Evolutionary conservation across 2,113 vertebrate species (phyloP), one percentile per base, ranked within the genome.

Genomic region (Australoheros scitulus): DNA sequence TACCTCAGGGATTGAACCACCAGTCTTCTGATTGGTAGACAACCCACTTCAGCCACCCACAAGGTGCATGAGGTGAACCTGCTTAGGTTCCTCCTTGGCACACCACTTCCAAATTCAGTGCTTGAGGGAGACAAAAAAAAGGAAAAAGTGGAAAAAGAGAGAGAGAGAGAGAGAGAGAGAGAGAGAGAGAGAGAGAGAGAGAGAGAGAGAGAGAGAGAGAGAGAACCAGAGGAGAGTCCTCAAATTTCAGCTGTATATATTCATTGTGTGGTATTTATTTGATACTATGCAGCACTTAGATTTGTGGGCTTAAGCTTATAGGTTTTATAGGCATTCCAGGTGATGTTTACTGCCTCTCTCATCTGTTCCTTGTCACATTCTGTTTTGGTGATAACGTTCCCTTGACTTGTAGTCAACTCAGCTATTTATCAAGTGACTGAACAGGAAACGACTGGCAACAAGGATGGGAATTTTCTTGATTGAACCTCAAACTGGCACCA

Each of bases 321-420:
- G 32, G 34, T 2, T 56, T 14, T 65, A 50, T 14, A 15, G 5
- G 47, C 47, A 50, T 63, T 10, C 2, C 72, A 61, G 18, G 29
- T 72, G 61, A 80, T 61, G 57, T 20, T 63, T 34, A 63, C 55
- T 74, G 61, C 24, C 55, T 64, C 61, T 76, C 57, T 75, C 70
- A 64, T 60, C 58, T 75, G 50, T 85, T 79, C 59, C 64, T 65
- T 18, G 57, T 59, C 64, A 76, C 59, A 17, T 57, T 58, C 52
- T 70, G 36, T 63, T 70, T 22, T 52, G 18, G 26, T 80, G 68
- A 80, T 77, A 80, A 65, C 34, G 7, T 82, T 52, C 34, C 43
- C 34, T 80, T 79, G 76, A 72, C 72, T 59, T 77, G 59, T 2
- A 29, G 76, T 87, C 82, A 74, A 76, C 74, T 70, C 82, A 80